Percentiles rank a stretch among this genome's conserved stretches.
Conservation (phyloP, 2,888 invertebrate genomes). For the Synergus gifuensis region DNA sequence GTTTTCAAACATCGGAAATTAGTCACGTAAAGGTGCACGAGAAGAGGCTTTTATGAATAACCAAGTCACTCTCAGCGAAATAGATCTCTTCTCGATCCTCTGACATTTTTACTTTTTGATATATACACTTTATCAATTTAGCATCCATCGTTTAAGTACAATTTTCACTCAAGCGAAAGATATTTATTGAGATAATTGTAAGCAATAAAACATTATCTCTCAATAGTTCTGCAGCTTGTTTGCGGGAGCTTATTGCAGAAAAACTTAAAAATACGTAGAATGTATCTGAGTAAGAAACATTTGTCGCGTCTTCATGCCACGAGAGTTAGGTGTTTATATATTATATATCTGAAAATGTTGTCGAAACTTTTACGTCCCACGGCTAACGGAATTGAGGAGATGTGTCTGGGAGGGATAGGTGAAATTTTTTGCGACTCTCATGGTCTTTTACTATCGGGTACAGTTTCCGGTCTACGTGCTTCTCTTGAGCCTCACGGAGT, state of each 20-base stretch:
- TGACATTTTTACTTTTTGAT: neutral
- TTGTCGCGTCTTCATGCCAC: neutral
- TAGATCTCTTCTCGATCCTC: neutral
- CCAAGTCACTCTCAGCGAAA: neutral
- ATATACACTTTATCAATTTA: neutral
- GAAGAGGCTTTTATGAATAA: neutral
- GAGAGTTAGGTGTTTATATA: too few species aligned
- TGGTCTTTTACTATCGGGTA: constrained; percentile 1
- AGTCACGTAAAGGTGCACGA: neutral
- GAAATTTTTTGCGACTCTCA: constrained; percentile 4
- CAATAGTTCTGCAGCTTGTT: neutral
- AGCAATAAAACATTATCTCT: neutral
- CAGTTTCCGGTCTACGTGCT: neutral
- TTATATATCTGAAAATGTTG: constrained; percentile 3
- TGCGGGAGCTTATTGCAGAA: neutral
- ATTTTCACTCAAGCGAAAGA: too few species aligned
- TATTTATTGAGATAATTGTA: too few species aligned
- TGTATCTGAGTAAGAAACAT: neutral
- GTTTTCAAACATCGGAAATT: neutral
- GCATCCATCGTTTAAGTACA: too few species aligned
- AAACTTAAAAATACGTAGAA: neutral
- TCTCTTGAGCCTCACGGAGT: neutral
- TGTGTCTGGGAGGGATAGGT: neutral
- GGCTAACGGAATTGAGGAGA: neutral
- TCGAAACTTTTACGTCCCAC: constrained; percentile 4